Evolutionary conservation across 2,113 vertebrate genomes (phyloP).

Genomic region (Cepphus grylle): DNA sequence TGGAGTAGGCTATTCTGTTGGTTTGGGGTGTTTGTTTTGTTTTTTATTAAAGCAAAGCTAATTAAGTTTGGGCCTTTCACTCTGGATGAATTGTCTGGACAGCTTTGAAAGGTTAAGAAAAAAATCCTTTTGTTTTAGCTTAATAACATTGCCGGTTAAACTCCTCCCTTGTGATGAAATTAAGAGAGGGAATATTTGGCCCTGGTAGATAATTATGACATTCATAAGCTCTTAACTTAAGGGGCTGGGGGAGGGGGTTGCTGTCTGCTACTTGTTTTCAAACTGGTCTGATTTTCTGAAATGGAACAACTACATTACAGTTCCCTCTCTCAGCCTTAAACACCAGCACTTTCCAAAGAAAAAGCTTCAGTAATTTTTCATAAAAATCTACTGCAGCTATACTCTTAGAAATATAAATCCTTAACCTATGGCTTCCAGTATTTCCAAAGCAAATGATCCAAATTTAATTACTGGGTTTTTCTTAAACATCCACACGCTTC

Average conservation of each 20-base stretch:
- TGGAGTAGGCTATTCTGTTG: not conserved
- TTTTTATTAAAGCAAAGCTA: not conserved
- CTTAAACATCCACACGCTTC: not conserved
- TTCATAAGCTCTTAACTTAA: conserved; percentile 47
- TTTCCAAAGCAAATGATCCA: conserved; percentile 32
- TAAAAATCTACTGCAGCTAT: conserved; percentile 57
- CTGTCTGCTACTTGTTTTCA: conserved; percentile 38
- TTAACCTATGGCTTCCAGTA: not conserved
- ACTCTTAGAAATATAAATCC: conserved; percentile 47
- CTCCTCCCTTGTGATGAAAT: conserved; percentile 33
- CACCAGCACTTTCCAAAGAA: conserved; percentile 46
- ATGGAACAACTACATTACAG: conserved; percentile 51
- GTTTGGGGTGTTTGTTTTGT: not conserved
- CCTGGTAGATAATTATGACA: conserved; percentile 60
- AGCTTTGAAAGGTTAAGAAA: conserved; percentile 31
- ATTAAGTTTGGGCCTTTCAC: conserved; percentile 4
- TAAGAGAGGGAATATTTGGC: conserved; percentile 47
- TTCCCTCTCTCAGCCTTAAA: conserved; percentile 38
- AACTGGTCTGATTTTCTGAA: conserved; percentile 60
- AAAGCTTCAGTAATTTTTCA: conserved; percentile 37
- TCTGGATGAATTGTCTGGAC: not conserved
- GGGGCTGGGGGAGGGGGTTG: not conserved
- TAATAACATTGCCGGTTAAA: conserved; percentile 1
- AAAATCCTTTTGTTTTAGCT: not conserved
- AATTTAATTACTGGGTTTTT: not conserved